phyloP scores from a whole-genome alignment of 2,113 vertebrate genomes.

The Vimba vimba region DNA sequence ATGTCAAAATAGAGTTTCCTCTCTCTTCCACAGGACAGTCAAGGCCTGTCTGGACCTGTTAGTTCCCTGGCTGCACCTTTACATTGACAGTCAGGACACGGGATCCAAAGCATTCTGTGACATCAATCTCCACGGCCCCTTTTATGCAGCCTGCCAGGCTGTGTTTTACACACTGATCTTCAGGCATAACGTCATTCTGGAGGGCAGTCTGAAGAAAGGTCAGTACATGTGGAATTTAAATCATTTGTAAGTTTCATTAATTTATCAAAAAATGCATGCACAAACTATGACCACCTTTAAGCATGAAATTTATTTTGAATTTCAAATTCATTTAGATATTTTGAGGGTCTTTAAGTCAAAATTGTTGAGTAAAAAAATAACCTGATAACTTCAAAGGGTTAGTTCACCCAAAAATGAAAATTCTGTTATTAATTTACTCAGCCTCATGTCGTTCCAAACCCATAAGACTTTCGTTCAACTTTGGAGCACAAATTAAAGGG shows the following conservation, averaged over 20 bases:
- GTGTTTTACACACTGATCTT: constrained; percentile 92
- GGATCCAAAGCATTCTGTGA: constrained; percentile 86
- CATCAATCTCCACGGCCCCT: constrained; percentile 87
- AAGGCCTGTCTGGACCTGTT: constrained; percentile 92
- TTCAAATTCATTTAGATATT: not conserved
- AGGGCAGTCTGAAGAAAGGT: constrained; percentile 91
- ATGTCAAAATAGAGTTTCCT: not conserved
- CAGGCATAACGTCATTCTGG: constrained; percentile 86
- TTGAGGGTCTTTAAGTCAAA: not conserved
- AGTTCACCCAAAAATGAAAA: too few relatives aligned
- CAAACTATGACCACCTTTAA: not conserved
- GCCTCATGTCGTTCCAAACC: too few relatives aligned
- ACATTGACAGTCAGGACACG: constrained; percentile 89
- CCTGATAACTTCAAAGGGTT: not conserved
- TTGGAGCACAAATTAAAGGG: too few relatives aligned
- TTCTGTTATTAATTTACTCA: too few relatives aligned
- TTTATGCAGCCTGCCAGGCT: constrained; percentile 91
- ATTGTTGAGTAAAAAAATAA: not conserved
- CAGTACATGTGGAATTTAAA: constrained; percentile 28
- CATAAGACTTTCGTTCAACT: too few relatives aligned
- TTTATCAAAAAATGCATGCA: not conserved
- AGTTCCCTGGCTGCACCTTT: constrained; percentile 88
- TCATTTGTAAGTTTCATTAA: not conserved
- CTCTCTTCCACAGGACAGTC: constrained; percentile 80
- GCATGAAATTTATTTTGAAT: not conserved